Percentiles rank a stretch among this genome's conserved stretches.
Conservation (phyloP, 2,113 vertebrate genomes). For the Semnornis frantzii region DNA sequence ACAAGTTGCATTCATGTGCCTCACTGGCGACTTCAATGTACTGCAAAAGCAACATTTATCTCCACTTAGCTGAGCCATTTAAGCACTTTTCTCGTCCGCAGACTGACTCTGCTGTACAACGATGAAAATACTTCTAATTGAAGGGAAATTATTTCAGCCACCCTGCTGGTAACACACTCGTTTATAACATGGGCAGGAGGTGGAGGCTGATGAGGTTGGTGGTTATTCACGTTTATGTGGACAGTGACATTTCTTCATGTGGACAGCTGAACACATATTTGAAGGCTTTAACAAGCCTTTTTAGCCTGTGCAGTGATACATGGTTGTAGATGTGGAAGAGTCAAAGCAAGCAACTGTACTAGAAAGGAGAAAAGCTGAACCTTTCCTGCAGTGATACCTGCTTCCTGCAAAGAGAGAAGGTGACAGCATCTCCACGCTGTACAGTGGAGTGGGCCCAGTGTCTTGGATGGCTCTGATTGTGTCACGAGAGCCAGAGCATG, state of each 20-base stretch:
- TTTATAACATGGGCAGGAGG: background rate
- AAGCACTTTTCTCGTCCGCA: background rate
- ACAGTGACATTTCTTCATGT: background rate
- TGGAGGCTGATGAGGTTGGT: background rate
- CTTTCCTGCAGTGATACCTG: background rate
- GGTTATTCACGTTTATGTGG: background rate
- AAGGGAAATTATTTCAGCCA: background rate
- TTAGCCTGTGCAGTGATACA: background rate
- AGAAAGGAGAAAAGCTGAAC: conserved; percentile 3
- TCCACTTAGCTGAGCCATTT: background rate
- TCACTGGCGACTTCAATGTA: background rate
- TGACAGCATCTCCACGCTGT: background rate
- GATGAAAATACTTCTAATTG: background rate
- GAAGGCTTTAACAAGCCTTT: background rate
- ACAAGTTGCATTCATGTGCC: background rate
- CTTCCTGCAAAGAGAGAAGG: background rate
- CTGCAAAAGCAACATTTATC: background rate
- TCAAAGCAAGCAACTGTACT: background rate
- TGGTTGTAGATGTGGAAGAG: background rate
- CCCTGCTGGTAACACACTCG: background rate
- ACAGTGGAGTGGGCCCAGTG: background rate
- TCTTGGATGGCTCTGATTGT: background rate
- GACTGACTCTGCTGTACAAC: background rate
- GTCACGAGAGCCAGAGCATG: accelerated
- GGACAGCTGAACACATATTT: background rate